Evolutionary conservation across 2,113 vertebrate genomes (phyloP), one percentile per base, ranked within the genome.

Genomic region (Bubo scandiacus): DNA sequence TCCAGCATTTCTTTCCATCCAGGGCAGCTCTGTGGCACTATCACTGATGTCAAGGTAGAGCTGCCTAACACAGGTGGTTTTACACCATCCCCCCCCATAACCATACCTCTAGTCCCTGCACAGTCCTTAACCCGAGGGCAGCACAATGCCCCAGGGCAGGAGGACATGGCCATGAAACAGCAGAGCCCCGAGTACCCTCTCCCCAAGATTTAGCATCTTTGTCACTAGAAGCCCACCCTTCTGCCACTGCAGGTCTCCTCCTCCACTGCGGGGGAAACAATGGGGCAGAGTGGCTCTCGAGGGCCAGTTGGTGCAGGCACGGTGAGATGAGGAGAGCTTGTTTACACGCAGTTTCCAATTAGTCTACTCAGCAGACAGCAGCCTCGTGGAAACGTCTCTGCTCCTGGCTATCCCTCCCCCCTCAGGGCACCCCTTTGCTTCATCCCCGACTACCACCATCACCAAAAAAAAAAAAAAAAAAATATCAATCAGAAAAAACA

Each of bases 251-350:
- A 70, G 40, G 17, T 52, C 70, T 68, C 27, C 12, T 61, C 15
- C 52, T 52, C 42, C 58, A 29, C 10, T 0, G 0, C 4, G 8
- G 32, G 52, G 43, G 47, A 45, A 40, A 73, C 1, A 1, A 21
- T 9, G 36, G 63, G 66, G 59, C 80, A 77, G 80, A 57, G 88
- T 6, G 2, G 72, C 59, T 86, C 80, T 52, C 20, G 4, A 80
- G 42, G 51, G n/a, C 58, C 58, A 62, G 65, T 5, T 91, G 77
- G 73, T 36, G 32, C 59, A 49, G 73, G 57, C 80, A 88, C 32
- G 3, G 45, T 1, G 21, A 15, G 86, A 49, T 40, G 65, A 91
- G 77, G 65, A 85, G 84, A 75, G 78, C 42, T 36, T 63, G 3
- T 61, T 73, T 59, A 86, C 36, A 8, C 2, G 12, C 45, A 36